Evolutionary conservation across 2,113 vertebrate genomes (phyloP), one percentile per base, ranked within the genome.

Genomic region (Lathamus discolor): DNA sequence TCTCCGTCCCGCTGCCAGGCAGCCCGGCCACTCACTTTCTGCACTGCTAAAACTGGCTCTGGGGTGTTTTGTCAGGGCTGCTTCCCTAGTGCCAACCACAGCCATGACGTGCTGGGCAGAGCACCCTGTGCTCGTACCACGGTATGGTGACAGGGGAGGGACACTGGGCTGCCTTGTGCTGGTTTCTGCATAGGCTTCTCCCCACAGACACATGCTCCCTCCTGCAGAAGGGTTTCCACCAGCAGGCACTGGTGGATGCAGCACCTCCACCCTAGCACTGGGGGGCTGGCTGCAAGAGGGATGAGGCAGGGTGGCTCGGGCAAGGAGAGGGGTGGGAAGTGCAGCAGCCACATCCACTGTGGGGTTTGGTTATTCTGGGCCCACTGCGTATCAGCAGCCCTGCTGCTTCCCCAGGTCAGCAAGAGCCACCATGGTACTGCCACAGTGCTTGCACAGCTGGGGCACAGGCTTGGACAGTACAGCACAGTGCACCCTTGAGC

Each of bases 381-480:
- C 29, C 28, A 4, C 22, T 41, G 43, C 69, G 43, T 37, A 48
- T 54, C 10, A 3, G 37, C 44, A 66, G 61, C 39, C 18, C 17
- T 70, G 35, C 25, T 6, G 8, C 27, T 90, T 90, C 44, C 28
- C 20, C 2, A 62, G 51, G 49, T 59, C 73, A 33, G 63, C 67
- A 35, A 73, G 29, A 51, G 39, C 31, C 62, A 41, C 54, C 20
- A 4, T 1, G 7, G 37, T 1, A 1, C 59, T 77, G 22, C 29
- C 61, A 17, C 39, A 41, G 37, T 1, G 3, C 25, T 17, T 0
- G 0, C 39, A 13, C 7, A 24, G 18, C 28, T 41, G 1, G 2
- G 29, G n/a, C 41, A 70, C 13, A 23, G 33, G 37, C 79, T 76
- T 3, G 0, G 10, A 1, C 7, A 1, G 16, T 20, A 74, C 24